A percentile compares a stretch with the other conserved stretches of the same genome.
Conservation (phyloP, 2,113 vertebrate species). For the Alces alces region DNA sequence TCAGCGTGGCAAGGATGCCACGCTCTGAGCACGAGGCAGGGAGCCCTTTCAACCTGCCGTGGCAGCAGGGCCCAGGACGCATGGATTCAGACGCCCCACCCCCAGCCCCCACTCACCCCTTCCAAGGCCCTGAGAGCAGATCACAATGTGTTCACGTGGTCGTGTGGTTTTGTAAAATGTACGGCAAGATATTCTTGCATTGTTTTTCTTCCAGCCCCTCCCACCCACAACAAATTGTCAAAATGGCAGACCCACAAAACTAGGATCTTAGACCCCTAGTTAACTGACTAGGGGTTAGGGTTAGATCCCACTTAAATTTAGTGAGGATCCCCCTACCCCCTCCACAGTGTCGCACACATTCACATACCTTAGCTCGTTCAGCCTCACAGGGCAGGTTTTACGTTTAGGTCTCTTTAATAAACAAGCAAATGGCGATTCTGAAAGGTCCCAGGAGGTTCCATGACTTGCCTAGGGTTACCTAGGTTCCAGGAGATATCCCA, state of each 20-base stretch:
- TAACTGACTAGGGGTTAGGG: not conserved
- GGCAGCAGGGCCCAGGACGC: not conserved
- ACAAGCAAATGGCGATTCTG: not conserved
- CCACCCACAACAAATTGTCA: not conserved
- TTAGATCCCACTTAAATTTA: not conserved
- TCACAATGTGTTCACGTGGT: not conserved
- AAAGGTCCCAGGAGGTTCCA: not conserved
- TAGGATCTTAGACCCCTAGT: not conserved
- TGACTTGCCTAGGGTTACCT: not conserved
- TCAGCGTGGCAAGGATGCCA: not conserved
- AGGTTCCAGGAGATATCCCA: not conserved
- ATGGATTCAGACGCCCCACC: not conserved
- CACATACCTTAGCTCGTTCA: not conserved
- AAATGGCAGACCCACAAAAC: not conserved
- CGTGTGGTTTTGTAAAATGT: not conserved
- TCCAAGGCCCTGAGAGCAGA: not conserved
- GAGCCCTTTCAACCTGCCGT: not conserved
- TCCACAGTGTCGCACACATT: not conserved
- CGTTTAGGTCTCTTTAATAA: not conserved
- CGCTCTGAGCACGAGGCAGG: not conserved
- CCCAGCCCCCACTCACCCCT: not conserved
- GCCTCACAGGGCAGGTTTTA: not conserved
- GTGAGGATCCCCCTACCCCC: not conserved
- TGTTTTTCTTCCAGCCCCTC: not conserved
- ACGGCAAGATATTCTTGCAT: not conserved